phyloP scores from a whole-genome alignment of 1,140 invertebrate genomes.

The Cotesia glomerata region DNA sequence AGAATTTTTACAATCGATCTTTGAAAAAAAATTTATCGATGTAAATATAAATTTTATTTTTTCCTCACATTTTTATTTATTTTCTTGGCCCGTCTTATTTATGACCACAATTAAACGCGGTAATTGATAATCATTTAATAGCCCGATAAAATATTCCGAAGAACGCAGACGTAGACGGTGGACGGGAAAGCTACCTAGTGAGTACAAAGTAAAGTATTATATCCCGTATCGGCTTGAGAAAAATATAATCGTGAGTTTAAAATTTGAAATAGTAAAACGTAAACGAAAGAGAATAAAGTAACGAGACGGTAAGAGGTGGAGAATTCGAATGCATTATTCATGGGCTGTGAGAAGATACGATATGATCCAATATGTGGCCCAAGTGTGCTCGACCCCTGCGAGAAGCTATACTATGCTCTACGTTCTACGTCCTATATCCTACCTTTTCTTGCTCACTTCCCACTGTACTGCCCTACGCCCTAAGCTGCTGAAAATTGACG shows the following conservation, averaged over 20 bases:
- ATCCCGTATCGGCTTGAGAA: neutral
- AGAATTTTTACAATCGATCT: neutral
- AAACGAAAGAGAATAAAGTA: constrained; percentile 33
- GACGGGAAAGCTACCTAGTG: too few species aligned
- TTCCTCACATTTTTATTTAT: too few species aligned
- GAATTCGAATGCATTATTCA: constrained; percentile 62
- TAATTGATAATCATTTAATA: too few species aligned
- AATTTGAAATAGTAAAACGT: constrained; percentile 27
- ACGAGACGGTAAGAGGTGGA: constrained; percentile 31
- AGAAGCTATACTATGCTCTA: neutral
- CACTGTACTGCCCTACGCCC: constrained; percentile 17
- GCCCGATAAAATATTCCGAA: too few species aligned
- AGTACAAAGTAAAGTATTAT: neutral
- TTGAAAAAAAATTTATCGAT: neutral
- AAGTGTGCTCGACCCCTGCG: constrained; percentile 13
- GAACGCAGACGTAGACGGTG: too few species aligned
- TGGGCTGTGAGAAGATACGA: constrained; percentile 60
- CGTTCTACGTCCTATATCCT: neutral
- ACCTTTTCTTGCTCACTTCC: neutral
- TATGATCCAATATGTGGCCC: constrained; percentile 63
- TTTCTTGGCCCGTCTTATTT: too few species aligned
- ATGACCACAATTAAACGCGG: too few species aligned
- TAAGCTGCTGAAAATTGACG: constrained; percentile 62
- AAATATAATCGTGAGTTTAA: constrained; percentile 21
- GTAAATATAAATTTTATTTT: neutral